Conservation (phyloP, 2,888 invertebrate genomes). For the Aphodius granarius region DNA sequence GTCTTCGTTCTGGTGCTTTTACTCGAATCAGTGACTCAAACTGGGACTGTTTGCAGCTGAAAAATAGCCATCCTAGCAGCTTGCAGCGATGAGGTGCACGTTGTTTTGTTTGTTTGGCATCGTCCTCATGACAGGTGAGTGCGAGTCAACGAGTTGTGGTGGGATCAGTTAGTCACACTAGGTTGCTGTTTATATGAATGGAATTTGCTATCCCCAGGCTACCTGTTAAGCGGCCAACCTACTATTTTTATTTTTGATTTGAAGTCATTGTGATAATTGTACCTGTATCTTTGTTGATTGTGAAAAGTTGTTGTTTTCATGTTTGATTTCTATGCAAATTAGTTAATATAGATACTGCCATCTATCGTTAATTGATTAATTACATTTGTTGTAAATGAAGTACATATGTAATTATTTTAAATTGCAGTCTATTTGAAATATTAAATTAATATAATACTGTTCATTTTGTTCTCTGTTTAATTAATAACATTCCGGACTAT, state of each 20-base stretch:
- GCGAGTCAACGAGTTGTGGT: neutral
- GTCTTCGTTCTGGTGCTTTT: neutral
- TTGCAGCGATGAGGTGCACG: neutral
- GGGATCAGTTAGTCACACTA: neutral
- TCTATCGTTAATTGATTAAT: no score
- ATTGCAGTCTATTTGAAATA: no score
- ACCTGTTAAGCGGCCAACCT: neutral
- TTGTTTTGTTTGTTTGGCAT: neutral
- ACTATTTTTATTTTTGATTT: neutral
- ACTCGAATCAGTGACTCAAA: neutral
- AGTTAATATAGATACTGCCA: no score
- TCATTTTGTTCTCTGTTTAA: no score
- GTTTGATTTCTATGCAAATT: no score
- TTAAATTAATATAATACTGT: no score
- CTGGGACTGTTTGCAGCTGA: neutral
- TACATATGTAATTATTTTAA: no score
- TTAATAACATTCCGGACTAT: no score
- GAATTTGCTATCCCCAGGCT: neutral
- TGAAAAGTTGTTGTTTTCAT: no score
- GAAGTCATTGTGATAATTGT: no score
- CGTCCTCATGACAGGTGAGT: neutral
- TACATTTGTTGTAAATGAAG: no score
- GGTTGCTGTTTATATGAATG: neutral
- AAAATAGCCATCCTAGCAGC: neutral
- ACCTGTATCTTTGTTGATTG: neutral